Evolutionary conservation across 1,140 invertebrate species (phyloP).

Genomic region (Lordiphosa clarofinis): DNA sequence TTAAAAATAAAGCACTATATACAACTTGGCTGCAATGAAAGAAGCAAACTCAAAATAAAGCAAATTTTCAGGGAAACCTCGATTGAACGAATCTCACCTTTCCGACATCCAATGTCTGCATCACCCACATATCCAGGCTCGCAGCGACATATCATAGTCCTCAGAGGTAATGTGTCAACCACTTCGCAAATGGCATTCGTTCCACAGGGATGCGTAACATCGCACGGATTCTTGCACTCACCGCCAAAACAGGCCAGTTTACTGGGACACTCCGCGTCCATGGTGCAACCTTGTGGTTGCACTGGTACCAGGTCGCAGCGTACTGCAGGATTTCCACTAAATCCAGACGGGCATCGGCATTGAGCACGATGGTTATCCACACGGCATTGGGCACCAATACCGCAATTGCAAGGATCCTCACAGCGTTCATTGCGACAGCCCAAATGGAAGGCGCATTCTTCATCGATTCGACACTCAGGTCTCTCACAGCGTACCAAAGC

Average conservation of each 20-base stretch:
- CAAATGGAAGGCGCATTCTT: constrained; percentile 87
- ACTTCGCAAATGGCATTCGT: constrained; percentile 89
- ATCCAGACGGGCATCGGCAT: constrained; percentile 91
- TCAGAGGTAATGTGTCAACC: constrained; percentile 90
- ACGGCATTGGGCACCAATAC: constrained; percentile 86
- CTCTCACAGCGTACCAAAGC: constrained; percentile 87
- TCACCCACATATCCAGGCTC: constrained; percentile 89
- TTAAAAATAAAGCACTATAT: constrained; percentile 21
- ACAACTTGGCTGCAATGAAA: constrained; percentile 64
- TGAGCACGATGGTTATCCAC: constrained; percentile 88
- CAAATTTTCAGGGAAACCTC: constrained; percentile 1
- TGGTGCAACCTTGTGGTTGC: constrained; percentile 85
- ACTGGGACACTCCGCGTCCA: constrained; percentile 91
- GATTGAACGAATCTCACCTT: constrained; percentile 79
- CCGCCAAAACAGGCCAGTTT: constrained; percentile 90
- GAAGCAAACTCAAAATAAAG: constrained; percentile 63
- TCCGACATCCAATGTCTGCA: constrained; percentile 89
- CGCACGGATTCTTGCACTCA: constrained; percentile 91
- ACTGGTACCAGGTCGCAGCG: constrained; percentile 83
- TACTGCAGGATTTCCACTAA: constrained; percentile 87
- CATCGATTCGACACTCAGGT: constrained; percentile 87
- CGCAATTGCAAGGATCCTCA: constrained; percentile 89
- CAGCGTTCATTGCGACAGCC: constrained; percentile 88
- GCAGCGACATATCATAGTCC: constrained; percentile 93
- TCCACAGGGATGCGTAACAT: constrained; percentile 89